A percentile compares a stretch with the other conserved stretches of the same genome.
Evolutionary conservation across 2,113 vertebrate genomes (phyloP).

Genomic region (Lepus europaeus): DNA sequence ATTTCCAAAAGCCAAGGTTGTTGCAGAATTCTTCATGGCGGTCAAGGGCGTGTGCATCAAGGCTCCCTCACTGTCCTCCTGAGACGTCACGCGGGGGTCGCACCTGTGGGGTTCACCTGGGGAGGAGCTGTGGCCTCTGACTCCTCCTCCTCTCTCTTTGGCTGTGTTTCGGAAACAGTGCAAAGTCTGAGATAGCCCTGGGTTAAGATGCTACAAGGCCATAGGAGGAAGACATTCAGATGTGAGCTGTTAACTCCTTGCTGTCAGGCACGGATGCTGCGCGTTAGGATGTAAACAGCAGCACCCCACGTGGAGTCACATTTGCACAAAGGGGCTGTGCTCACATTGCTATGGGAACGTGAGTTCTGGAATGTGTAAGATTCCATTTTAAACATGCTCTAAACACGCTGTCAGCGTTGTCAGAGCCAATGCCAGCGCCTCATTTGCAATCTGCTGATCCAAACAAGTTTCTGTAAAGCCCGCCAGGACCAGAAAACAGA

Average conservation of each 20-base stretch:
- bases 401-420: constrained; percentile 76
- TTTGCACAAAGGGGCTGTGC: constrained; percentile 60
- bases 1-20: neutral
- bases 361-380: constrained; percentile 70
- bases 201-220: neutral
- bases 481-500: constrained; percentile 25
- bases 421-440: constrained; percentile 60
- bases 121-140: too few species aligned
- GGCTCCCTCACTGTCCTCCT: neutral
- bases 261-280: neutral
- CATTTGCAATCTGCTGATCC: constrained; percentile 75
- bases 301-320: constrained; percentile 67
- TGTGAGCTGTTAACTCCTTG: neutral
- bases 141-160: neutral
- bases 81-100: rapidly evolving
- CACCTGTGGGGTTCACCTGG: neutral
- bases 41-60: rapidly evolving
- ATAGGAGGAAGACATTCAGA: too few species aligned
- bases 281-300: neutral
- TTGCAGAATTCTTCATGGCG: rapidly evolving
- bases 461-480: constrained; percentile 44
- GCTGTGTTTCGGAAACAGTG: neutral
- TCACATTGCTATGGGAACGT: constrained; percentile 84
- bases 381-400: constrained; percentile 66
- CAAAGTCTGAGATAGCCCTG: neutral